These are phyloP conservation scores for Operophtera brumata DNA, from an alignment of 2,888 invertebrate species.

Conservation along the genomic window DNA sequence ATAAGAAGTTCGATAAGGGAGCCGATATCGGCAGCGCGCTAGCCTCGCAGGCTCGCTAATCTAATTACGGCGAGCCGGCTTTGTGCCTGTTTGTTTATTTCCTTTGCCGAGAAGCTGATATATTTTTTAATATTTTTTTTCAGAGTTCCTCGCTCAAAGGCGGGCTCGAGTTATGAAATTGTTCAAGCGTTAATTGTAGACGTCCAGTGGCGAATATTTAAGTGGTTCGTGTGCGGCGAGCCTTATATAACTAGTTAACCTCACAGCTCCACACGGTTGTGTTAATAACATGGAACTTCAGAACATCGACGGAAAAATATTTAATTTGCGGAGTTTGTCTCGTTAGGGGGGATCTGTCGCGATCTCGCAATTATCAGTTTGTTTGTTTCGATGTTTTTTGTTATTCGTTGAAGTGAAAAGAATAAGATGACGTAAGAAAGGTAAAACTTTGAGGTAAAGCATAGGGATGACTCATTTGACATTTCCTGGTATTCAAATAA, in stretches of 20 bases:
- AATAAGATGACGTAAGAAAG: slow-evolving; percentile 1
- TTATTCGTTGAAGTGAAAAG: neutral
- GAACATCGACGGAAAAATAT: slow-evolving; percentile 46
- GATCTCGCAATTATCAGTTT: slow-evolving; percentile 15
- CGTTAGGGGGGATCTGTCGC: slow-evolving; percentile 5
- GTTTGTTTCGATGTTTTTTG: slow-evolving; percentile 13
- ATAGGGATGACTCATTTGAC: too few relatives aligned
- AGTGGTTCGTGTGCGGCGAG: slow-evolving; percentile 59
- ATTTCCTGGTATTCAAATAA: too few relatives aligned
- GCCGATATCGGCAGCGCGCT: slow-evolving; percentile 45
- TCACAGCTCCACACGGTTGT: slow-evolving; percentile 37
- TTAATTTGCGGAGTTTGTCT: slow-evolving; percentile 57
- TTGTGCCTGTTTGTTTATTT: slow-evolving; percentile 57
- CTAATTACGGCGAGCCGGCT: slow-evolving; percentile 61
- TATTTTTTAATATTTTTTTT: slow-evolving; percentile 62
- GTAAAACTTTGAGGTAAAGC: too few relatives aligned
- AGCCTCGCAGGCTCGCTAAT: slow-evolving; percentile 50
- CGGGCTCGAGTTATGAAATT: slow-evolving; percentile 76
- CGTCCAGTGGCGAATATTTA: slow-evolving; percentile 78
- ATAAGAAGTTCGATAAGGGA: slow-evolving; percentile 50
- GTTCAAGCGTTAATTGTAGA: slow-evolving; percentile 79
- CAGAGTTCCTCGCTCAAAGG: slow-evolving; percentile 69
- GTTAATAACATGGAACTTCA: slow-evolving; percentile 11
- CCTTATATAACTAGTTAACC: slow-evolving; percentile 68
- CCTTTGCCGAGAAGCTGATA: slow-evolving; percentile 58